phyloP scores from a whole-genome alignment of 2,797 vertebrate species.

The Hoplostethus atlanticus region DNA sequence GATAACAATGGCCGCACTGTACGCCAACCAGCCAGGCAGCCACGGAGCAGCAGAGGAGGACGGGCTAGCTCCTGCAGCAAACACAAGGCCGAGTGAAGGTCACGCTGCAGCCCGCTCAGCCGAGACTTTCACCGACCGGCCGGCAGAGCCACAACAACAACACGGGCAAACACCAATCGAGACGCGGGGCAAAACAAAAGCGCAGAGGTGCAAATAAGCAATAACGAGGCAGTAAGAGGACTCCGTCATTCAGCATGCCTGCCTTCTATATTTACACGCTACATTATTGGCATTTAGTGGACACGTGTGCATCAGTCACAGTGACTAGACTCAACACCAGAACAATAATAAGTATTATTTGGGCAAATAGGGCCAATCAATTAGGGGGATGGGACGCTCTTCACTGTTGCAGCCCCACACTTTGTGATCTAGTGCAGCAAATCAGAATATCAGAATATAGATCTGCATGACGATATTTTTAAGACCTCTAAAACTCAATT shows the following conservation, averaged over 20 bases:
- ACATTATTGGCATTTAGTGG: too few species aligned
- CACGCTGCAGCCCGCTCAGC: constrained; percentile 22
- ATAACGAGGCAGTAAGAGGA: neutral
- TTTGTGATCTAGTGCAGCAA: too few species aligned
- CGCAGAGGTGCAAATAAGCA: neutral
- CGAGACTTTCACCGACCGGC: neutral
- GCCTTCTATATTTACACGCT: neutral
- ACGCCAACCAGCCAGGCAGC: constrained; percentile 15
- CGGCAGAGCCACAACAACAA: neutral
- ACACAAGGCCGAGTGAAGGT: constrained; percentile 47
- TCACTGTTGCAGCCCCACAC: too few species aligned
- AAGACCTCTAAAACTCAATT: too few species aligned
- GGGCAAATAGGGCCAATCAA: too few species aligned
- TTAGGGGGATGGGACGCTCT: too few species aligned
- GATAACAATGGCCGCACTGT: constrained; percentile 61
- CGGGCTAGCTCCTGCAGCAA: constrained; percentile 21
- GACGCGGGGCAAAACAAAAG: neutral
- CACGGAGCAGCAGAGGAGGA: neutral
- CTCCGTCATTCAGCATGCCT: neutral
- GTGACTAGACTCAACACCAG: too few species aligned
- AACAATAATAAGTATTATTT: too few species aligned
- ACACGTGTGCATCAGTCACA: too few species aligned
- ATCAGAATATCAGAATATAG: too few species aligned
- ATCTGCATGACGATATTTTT: too few species aligned
- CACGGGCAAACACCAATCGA: neutral